Evolutionary conservation across 2,797 vertebrate species (phyloP), one percentile per base, ranked within the genome.

Genomic region (Harpagifer antarcticus): DNA sequence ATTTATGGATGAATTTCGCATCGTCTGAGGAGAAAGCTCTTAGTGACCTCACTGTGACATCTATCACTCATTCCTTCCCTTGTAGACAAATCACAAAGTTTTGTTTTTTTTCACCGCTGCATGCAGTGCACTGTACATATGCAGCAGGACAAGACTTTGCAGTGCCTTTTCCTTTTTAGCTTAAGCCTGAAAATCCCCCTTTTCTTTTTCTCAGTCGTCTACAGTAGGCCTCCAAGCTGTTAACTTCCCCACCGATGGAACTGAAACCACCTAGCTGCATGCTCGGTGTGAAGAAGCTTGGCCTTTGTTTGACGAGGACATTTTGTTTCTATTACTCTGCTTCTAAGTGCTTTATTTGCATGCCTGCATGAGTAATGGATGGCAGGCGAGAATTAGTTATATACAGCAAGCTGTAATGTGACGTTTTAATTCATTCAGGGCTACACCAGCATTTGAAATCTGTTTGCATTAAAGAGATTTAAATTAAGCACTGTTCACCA

Each of bases 151-250:
- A 85, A 74, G 73, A 81, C 71, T 78, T 86, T 76, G 81, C 77
- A 81, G 93, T 94, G 93, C 93, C 93, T 94, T 94, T 89, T 87
- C 70, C 68, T 84, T 79, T 74, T 60, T 53, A 83, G 70, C 82
- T 79, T 72, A 47, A 49, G 78, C 76, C 69, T 56, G 20, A 33
- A 55, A 47, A 76, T 27, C 65, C 76, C 68, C 68, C 53, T 37
- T 37, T 37, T 8, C 23, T 75, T 69, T 57, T 69, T 63, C 42
- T 73, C 27, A 14, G 20, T 63, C 15, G 7, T 15, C 2, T 17
- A 76, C 33, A 47, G 31, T 33, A 67, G 23, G 42, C 74, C 67
- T 82, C n/a, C 61, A 17, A 44, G 59, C 72, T 74, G 54, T 52
- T 48, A 27, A 71, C 33, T 20, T 43, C 49, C 42, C 62, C 23